Evolutionary conservation across 1,140 invertebrate species (phyloP).

Genomic region (Trichonephila clavipes): DNA sequence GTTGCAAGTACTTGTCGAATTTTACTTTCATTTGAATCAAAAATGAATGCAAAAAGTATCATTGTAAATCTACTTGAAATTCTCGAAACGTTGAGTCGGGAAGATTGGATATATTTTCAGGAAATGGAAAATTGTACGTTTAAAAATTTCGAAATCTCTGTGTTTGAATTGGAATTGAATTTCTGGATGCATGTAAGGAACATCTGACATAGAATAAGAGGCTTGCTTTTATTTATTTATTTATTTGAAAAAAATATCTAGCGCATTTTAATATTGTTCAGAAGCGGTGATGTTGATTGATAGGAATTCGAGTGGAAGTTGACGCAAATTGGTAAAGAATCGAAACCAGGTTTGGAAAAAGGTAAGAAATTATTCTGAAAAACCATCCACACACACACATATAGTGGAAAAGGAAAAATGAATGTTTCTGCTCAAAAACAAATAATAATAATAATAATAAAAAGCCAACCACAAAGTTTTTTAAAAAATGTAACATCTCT

Average conservation of each 20-base stretch:
- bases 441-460: too few species aligned
- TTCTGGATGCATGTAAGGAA: not conserved
- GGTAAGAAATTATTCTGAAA: too few species aligned
- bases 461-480: too few species aligned
- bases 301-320: too few species aligned
- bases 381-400: too few species aligned
- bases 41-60: constrained; percentile 1
- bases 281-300: not conserved
- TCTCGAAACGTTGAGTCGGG: not conserved
- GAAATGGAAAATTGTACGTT: not conserved
- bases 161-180: not conserved
- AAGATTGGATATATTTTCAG: not conserved
- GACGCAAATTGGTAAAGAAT: too few species aligned
- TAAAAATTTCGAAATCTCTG: not conserved
- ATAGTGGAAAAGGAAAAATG: too few species aligned
- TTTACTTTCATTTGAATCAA: not conserved
- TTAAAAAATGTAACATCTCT: too few species aligned
- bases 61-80: not conserved
- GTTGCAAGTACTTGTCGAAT: not conserved
- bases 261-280: not conserved
- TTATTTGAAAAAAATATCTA: not conserved
- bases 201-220: not conserved
- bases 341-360: too few species aligned
- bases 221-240: not conserved
- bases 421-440: too few species aligned